A percentile compares a stretch with the other conserved stretches of the same genome.
Evolutionary conservation across 2,113 vertebrate species (phyloP).

Genomic region (Grallaria varia): DNA sequence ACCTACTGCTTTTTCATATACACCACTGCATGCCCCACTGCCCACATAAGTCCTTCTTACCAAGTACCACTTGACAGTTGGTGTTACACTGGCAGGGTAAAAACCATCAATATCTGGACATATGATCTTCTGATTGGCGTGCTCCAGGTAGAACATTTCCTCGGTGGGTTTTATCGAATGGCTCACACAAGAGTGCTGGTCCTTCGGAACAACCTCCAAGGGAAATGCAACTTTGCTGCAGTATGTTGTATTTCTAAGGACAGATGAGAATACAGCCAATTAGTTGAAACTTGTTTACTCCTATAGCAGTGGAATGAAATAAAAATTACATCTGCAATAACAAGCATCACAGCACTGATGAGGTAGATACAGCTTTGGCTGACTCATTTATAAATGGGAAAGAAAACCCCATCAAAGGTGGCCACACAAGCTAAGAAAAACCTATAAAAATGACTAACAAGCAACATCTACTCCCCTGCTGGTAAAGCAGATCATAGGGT

Average conservation of each 20-base stretch:
- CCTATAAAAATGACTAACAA: constrained; percentile 30
- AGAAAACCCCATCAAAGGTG: background rate
- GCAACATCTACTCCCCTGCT: background rate
- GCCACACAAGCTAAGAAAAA: background rate
- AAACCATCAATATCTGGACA: constrained; percentile 84
- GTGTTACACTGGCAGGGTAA: constrained; percentile 70
- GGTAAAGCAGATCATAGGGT: constrained; percentile 14
- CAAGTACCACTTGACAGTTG: constrained; percentile 81
- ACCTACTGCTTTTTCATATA: background rate
- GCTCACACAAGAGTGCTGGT: constrained; percentile 66
- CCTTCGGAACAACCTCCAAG: constrained; percentile 78
- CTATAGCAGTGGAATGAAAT: background rate
- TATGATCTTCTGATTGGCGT: constrained; percentile 30
- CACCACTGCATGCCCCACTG: background rate
- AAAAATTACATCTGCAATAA: background rate
- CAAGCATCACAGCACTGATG: background rate
- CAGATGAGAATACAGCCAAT: background rate
- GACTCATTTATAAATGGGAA: background rate
- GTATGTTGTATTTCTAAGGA: constrained; percentile 83
- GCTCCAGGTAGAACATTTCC: constrained; percentile 70
- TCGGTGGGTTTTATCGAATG: constrained; percentile 46
- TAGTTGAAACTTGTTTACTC: background rate
- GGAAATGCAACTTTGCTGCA: constrained; percentile 86
- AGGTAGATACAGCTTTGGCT: background rate
- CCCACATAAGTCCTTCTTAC: constrained; percentile 57